Evolutionary conservation across 2,797 vertebrate genomes (phyloP).

Genomic region (Hafferia zeledoni): DNA sequence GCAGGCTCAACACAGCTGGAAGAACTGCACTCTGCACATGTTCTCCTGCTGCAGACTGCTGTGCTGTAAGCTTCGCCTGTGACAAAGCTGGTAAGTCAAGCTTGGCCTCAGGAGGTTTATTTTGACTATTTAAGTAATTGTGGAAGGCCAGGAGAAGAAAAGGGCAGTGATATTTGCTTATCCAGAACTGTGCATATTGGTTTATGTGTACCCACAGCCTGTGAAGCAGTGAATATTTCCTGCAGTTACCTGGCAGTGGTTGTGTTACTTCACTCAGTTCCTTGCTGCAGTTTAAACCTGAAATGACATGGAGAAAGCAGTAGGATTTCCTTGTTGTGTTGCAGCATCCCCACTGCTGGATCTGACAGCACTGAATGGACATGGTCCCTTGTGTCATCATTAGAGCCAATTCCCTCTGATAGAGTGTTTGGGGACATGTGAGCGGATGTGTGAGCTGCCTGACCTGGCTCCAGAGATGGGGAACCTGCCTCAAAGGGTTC

Average conservation of each 20-base stretch:
- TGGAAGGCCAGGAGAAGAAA: not conserved
- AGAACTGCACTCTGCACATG: fast-evolving
- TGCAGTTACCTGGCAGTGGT: not conserved
- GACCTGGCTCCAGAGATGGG: not conserved
- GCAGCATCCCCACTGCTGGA: not conserved
- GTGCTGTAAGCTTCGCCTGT: not conserved
- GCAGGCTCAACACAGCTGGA: not conserved
- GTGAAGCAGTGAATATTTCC: not conserved
- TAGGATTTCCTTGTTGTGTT: not conserved
- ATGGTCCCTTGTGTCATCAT: not conserved
- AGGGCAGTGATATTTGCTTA: not conserved
- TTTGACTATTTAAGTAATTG: not conserved
- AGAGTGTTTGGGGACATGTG: not conserved
- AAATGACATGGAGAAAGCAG: not conserved
- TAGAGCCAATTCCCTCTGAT: not conserved
- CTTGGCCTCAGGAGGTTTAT: not conserved
- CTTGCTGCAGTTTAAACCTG: not conserved
- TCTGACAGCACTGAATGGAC: not conserved
- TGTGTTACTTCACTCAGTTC: not conserved
- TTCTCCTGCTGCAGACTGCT: not conserved
- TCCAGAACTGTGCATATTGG: not conserved
- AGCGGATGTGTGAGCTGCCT: not conserved
- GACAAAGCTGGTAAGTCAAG: not conserved
- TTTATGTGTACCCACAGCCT: fast-evolving
- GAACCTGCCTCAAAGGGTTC: not conserved